Percentiles rank a stretch among this genome's conserved stretches.
phyloP scores from a whole-genome alignment of 2,113 vertebrate genomes.

The Fulmarus glacialis region DNA sequence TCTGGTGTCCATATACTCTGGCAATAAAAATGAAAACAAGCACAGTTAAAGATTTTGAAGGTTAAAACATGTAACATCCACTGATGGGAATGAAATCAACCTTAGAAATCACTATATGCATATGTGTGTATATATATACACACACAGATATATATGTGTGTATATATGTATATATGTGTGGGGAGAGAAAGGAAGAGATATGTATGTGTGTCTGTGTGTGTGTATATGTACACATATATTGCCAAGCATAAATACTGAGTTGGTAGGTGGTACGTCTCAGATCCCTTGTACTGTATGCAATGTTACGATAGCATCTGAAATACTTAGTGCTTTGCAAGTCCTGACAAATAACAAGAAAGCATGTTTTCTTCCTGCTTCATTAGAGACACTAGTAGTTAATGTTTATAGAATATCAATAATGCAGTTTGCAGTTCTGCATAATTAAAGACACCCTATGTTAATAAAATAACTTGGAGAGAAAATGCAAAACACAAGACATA shows the following conservation, averaged over 20 bases:
- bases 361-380: conserved; percentile 72
- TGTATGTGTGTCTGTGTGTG: accelerated
- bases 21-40: neutral
- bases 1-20: neutral
- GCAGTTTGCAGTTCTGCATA: conserved; percentile 76
- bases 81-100: neutral
- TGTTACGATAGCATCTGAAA: neutral
- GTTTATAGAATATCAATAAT: conserved; percentile 81
- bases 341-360: conserved; percentile 54
- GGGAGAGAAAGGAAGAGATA: neutral
- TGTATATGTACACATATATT: too few species aligned
- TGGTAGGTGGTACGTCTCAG: neutral
- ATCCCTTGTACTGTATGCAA: neutral
- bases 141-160: neutral
- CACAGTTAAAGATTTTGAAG: neutral
- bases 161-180: accelerated
- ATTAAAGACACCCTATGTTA: conserved; percentile 78
- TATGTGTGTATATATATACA: accelerated
- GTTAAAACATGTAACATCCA: neutral
- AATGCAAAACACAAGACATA: conserved; percentile 47
- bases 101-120: neutral
- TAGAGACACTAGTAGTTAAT: conserved; percentile 72
- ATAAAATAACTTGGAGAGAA: conserved; percentile 74
- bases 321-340: conserved; percentile 37
- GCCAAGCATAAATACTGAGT: neutral